Evolutionary conservation across 2,888 invertebrate genomes (phyloP), one percentile per base, ranked within the genome.

Genomic region (Caradrina clavipalpis): DNA sequence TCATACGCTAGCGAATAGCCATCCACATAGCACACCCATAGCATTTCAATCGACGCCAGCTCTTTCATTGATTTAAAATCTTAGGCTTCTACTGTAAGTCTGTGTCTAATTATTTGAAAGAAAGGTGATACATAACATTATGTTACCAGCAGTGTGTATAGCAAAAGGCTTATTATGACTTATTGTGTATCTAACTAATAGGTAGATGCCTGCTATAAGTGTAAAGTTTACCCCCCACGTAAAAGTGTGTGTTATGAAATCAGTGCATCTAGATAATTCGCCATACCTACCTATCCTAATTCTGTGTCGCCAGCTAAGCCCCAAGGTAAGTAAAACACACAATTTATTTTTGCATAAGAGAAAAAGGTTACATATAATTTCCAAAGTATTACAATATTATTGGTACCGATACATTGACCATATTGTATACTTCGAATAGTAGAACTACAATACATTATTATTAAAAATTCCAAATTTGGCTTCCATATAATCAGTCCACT

Each of bases 401-500:
- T 50, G 61, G 58, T 67, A 56, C 65, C 55, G 45, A 66, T 72
- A 76, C 35, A 76, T 67, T 63, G 49, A 72, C 66, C 59, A 47
- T 53, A 63, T 77, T 59, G 54, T 67, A 63, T 59, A 72, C 66
- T 63, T 66, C 26, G 66, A 77, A 49, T 60, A 31, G 45, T 67
- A 58, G 45, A 31, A 57, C 71, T 76, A 76, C 62, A 39, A n/a
- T 72, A 76, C 62, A 39, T n/a, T 66, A 76, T 21, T 15, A 56
- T 53, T 60, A 60, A 71, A 66, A 67, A 63, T 45, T 51, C 42
- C 54, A 66, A 71, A 59, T 72, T 63, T 66, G 76, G 72, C 76
- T 71, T 77, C 22, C 65, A 49, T 65, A 51, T 51, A 76, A 63
- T 76, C 76, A 76, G 76, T 76, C 76, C 59, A 57, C 47, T 54